Evolutionary conservation across 2,888 invertebrate species (phyloP).

Genomic region (Argyresthia albistria): DNA sequence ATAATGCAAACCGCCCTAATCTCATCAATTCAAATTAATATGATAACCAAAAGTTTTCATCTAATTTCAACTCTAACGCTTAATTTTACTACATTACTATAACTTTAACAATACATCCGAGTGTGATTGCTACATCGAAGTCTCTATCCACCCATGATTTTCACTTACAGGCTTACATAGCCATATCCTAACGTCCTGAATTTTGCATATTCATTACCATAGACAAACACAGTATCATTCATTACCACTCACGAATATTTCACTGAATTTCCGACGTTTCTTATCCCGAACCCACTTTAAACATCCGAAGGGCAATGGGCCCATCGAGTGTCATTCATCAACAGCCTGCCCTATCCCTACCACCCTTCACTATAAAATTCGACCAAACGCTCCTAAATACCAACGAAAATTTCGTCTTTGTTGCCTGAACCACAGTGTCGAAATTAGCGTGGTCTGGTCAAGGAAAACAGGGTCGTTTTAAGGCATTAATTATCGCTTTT

Average conservation of each 20-base stretch:
- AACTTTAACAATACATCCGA: no score
- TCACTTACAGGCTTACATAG: conserved; percentile 8
- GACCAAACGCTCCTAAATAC: conserved; percentile 29
- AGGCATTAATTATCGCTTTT: conserved; percentile 63
- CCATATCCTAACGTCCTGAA: conserved; percentile 11
- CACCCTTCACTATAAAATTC: conserved; percentile 41
- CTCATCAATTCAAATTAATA: no score
- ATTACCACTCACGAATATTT: conserved; percentile 43
- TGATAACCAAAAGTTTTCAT: no score
- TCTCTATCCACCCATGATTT: conserved; percentile 10
- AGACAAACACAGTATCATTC: conserved; percentile 17
- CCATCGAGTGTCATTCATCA: conserved; percentile 71
- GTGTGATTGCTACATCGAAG: background rate
- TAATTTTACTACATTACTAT: no score
- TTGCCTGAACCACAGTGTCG: conserved; percentile 15
- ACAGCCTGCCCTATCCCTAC: conserved; percentile 41
- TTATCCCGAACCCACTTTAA: conserved; percentile 62
- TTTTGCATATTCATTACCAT: conserved; percentile 15
- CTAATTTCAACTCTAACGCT: no score
- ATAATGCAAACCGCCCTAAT: no score
- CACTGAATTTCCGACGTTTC: conserved; percentile 65
- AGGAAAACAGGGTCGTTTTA: conserved; percentile 51
- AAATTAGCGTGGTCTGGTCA: conserved; percentile 14
- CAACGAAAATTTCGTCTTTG: conserved; percentile 21
- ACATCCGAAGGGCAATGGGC: conserved; percentile 70